Base-by-base conservation (phyloP, 2,888 invertebrate species). In the Gnatocerus cornutus region DNA sequence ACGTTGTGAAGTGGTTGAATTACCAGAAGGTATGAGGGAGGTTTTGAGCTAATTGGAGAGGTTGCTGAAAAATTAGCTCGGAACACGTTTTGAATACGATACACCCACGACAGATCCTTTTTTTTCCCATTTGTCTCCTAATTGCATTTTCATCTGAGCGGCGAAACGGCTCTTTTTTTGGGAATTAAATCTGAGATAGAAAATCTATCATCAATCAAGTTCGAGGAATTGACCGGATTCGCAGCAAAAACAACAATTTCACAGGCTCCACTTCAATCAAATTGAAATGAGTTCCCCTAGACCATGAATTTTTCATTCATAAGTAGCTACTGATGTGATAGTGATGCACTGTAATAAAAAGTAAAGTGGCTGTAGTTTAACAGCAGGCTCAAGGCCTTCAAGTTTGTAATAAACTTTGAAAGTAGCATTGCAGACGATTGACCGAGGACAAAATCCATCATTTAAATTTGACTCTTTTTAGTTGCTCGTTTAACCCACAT, bases 1-100 rank as follows among this genome's bases (percentile, higher is more conserved):
- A 68, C 55, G 55, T 61, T 62, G 61, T 68, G 50, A 50, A 48
- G 53, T 68, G 50, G 12, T 48, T 45, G 55, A 6, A 9, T 55
- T 66, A 14, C 12, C 14, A 53, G 45, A 12, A 29, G 12, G 12
- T 9, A n/a, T 14, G 6, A 56, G 56, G 56, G 14, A 41, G 8
- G 53, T 14, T 53, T 27, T 59, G 29, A 59, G 48, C 48, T 58
- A 37, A 48, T 66, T 29, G 7, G 9, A 5, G 29, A 7, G 29
- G 29, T 29, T 29, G 4, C 5, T 33, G 9, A 33, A 33, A n/a
- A 33, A 33, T 33, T 33, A 33, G 33, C 41, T 4, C 41, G 12
- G 41, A 13, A 41, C 13, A 13, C 1, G 41, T 12, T 41, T 41
- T 50, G 10, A 21, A 10, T 10, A 30, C 59, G 59, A 59, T 56